Conservation (phyloP, 2,888 invertebrate genomes). For the Heliconius ethilla region DNA sequence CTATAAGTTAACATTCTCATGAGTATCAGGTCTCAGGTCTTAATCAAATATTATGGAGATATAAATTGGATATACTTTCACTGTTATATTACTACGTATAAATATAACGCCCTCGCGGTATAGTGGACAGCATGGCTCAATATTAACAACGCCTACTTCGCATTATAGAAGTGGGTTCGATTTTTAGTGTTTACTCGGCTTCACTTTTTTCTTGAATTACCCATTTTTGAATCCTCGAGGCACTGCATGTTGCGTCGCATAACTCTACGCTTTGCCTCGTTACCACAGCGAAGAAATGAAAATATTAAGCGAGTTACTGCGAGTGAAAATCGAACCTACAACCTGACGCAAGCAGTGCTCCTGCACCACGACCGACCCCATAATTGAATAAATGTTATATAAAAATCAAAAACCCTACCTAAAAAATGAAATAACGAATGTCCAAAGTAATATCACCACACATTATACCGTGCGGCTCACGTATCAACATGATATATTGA, state of each 20-base stretch:
- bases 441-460: not conserved
- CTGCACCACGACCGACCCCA: too few relatives aligned
- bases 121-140: not conserved
- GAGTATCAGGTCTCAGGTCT: slow-evolving; percentile 11
- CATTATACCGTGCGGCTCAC: slow-evolving; percentile 19
- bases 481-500: slow-evolving; percentile 49
- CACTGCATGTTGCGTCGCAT: too few relatives aligned
- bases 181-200: too few relatives aligned
- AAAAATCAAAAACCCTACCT: not conserved
- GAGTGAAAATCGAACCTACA: too few relatives aligned
- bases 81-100: not conserved
- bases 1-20: not conserved
- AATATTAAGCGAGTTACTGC: too few relatives aligned
- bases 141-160: not conserved
- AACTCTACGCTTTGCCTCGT: too few relatives aligned
- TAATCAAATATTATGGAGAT: slow-evolving; percentile 12
- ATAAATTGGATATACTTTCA: not conserved
- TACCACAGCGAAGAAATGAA: too few relatives aligned
- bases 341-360: too few relatives aligned
- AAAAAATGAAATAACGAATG: not conserved
- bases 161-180: not conserved
- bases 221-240: too few relatives aligned
- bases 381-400: too few relatives aligned
- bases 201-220: too few relatives aligned
- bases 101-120: not conserved